Percentiles rank a stretch among this genome's conserved stretches.
Conservation (phyloP, 2,888 invertebrate genomes). For the Nomada hirtipes region DNA sequence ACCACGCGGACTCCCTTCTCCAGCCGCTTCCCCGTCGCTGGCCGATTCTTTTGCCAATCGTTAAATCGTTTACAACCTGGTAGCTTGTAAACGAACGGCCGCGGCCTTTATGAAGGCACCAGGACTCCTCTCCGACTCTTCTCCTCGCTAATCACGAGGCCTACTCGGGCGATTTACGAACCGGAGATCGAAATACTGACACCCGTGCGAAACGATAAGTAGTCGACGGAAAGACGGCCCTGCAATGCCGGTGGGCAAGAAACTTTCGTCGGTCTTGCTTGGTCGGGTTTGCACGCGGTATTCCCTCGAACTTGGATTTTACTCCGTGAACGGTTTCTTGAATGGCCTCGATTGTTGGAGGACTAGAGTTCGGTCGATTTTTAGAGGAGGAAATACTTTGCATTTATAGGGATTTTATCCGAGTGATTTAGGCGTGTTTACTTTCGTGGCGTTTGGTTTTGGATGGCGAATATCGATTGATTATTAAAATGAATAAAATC, state of each 20-base stretch:
- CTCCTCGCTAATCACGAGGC: slow-evolving; percentile 48
- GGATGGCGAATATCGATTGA: no score
- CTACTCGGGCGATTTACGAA: slow-evolving; percentile 49
- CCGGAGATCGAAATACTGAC: slow-evolving; percentile 59
- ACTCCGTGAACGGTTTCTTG: background rate
- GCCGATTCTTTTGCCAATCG: slow-evolving; percentile 70
- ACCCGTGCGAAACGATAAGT: slow-evolving; percentile 40
- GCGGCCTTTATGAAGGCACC: background rate
- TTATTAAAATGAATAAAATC: no score
- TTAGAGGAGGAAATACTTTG: no score
- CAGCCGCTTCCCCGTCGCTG: slow-evolving; percentile 23
- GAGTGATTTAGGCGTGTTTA: no score
- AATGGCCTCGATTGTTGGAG: background rate
- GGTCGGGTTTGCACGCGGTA: background rate
- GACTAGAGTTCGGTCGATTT: background rate
- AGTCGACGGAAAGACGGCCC: slow-evolving; percentile 12
- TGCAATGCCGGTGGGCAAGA: slow-evolving; percentile 1
- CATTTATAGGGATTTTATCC: no score
- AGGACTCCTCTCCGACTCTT: background rate
- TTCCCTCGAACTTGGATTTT: slow-evolving; percentile 16
- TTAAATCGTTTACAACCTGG: slow-evolving; percentile 74
- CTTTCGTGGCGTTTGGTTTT: background rate
- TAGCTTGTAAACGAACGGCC: slow-evolving; percentile 67
- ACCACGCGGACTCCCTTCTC: slow-evolving; percentile 10
- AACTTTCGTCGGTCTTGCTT: slow-evolving; percentile 32